Percentiles rank a stretch among this genome's conserved stretches.
Evolutionary conservation across 2,113 vertebrate genomes (phyloP).

Genomic region (Vimba vimba): DNA sequence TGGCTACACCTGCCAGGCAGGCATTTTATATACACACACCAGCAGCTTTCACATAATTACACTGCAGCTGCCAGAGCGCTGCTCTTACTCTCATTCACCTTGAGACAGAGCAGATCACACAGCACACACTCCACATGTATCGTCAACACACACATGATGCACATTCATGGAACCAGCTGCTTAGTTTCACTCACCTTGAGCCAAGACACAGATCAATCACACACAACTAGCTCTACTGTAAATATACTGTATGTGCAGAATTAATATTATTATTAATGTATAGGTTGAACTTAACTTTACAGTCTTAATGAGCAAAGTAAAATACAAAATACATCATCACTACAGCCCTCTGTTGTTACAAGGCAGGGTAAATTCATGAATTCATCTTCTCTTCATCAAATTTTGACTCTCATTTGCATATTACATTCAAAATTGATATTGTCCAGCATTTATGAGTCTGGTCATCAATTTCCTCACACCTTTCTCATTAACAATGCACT

Average conservation of each 20-base stretch:
- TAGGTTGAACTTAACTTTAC: not conserved
- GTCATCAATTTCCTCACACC: not conserved
- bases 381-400: not conserved
- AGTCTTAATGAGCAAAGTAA: not conserved
- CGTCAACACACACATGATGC: conserved; percentile 25
- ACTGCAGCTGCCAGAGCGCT: conserved; percentile 49
- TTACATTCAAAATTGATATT: not conserved
- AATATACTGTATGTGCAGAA: not conserved
- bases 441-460: not conserved
- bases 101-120: conserved; percentile 49
- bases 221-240: not conserved
- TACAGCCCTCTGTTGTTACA: not conserved
- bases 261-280: not conserved
- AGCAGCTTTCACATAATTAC: conserved; percentile 62
- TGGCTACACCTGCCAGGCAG: conserved; percentile 52
- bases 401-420: not conserved
- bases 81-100: conserved; percentile 51
- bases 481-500: not conserved
- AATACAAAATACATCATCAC: not conserved
- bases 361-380: not conserved
- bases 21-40: conserved; percentile 55
- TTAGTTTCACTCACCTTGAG: conserved; percentile 32
- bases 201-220: not conserved
- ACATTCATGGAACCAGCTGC: conserved; percentile 16
- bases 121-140: conserved; percentile 31